A percentile compares a stretch with the other conserved stretches of the same genome.
Evolutionary conservation across 2,113 vertebrate species (phyloP).

Genomic region (Salvator merianae): DNA sequence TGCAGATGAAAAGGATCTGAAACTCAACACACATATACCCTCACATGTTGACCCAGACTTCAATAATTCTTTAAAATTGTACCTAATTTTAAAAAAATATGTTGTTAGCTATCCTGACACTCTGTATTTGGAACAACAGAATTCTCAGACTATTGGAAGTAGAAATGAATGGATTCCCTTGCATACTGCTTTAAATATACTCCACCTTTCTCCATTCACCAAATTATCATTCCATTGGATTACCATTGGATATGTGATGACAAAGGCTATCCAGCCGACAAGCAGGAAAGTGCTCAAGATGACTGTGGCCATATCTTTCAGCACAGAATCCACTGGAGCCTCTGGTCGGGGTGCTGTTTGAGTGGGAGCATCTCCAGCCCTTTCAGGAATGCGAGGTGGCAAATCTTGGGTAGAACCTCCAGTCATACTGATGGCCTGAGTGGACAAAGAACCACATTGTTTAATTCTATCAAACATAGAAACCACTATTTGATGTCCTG

Average conservation of each 20-base stretch:
- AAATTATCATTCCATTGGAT: conserved; percentile 5
- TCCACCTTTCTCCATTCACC: neutral
- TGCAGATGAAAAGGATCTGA: too few species aligned
- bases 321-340: conserved; percentile 89
- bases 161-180: neutral
- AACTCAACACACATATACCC: too few species aligned
- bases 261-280: conserved; percentile 94
- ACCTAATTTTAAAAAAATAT: neutral
- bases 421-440: conserved; percentile 84
- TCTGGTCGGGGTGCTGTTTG: conserved; percentile 70
- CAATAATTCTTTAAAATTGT: neutral
- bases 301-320: conserved; percentile 96
- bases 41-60: neutral
- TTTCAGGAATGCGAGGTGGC: conserved; percentile 72
- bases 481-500: too few species aligned
- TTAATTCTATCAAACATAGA: neutral
- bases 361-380: conserved; percentile 79
- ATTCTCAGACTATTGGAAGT: neutral
- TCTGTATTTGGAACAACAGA: neutral
- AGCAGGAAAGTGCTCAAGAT: conserved; percentile 95
- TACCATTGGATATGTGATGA: conserved; percentile 97
- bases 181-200: neutral
- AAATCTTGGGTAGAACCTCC: conserved; percentile 74
- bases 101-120: neutral
- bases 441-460: conserved; percentile 29